Conservation (phyloP, 2,888 invertebrate species). For the Cataglyphis livida region DNA sequence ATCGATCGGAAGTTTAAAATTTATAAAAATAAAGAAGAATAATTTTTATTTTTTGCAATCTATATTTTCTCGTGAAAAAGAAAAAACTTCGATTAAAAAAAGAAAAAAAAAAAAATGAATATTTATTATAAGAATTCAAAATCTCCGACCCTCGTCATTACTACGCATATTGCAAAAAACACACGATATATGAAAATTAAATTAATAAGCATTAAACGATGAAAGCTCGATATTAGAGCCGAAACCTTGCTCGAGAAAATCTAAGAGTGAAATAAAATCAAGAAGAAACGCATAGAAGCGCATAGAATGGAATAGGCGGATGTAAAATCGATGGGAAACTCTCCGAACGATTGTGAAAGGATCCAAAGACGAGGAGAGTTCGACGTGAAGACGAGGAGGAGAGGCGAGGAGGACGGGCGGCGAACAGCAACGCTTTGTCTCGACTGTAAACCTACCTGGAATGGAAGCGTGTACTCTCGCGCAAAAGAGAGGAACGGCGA, state of each 20-base stretch:
- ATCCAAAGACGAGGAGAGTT: conserved; percentile 26
- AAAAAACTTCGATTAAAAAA: not conserved
- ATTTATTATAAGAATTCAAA: not conserved
- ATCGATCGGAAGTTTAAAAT: not conserved
- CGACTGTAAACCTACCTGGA: conserved; percentile 29
- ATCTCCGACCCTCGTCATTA: not conserved
- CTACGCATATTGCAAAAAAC: not conserved
- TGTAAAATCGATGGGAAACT: conserved; percentile 36
- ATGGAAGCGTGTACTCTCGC: conserved; percentile 30
- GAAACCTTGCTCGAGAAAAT: not conserved
- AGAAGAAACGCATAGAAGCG: not conserved
- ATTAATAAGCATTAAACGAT: not conserved
- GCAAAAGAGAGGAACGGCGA: conserved; percentile 37
- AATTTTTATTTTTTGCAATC: not conserved
- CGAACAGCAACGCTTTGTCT: conserved; percentile 37
- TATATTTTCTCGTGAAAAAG: not conserved
- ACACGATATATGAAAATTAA: not conserved
- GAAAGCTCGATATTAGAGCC: not conserved
- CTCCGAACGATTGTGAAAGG: conserved; percentile 36
- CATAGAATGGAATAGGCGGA: conserved; percentile 4
- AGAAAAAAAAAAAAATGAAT: too few species aligned
- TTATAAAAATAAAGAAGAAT: not conserved
- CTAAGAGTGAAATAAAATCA: conserved; percentile 17
- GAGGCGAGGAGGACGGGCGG: not conserved
- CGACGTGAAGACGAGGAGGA: conserved; percentile 33